These are phyloP conservation scores for Nothobranchius kuhntae DNA, from an alignment of 2,113 vertebrate genomes.

Conservation along the genomic window DNA sequence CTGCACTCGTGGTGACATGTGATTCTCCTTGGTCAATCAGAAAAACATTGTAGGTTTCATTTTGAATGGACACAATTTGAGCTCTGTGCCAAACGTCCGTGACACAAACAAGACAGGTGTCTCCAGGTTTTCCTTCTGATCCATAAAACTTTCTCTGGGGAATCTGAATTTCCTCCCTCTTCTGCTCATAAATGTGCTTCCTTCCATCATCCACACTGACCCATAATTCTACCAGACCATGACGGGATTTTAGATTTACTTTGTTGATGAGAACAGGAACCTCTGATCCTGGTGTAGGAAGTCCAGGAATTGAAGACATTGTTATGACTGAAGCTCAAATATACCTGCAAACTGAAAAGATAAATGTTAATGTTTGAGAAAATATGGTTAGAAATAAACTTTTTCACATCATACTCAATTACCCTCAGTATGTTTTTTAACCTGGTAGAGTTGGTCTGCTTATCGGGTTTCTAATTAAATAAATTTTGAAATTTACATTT, in stretches of 20 bases:
- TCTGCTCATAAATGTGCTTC: constrained; percentile 61
- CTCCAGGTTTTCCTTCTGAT: constrained; percentile 57
- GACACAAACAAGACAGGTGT: constrained; percentile 81
- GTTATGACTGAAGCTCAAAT: constrained; percentile 24
- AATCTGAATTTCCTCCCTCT: constrained; percentile 74
- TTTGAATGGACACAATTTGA: constrained; percentile 66
- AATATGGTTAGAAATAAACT: background rate
- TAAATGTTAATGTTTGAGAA: background rate
- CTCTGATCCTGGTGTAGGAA: constrained; percentile 66
- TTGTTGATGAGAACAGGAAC: constrained; percentile 75
- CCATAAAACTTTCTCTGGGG: constrained; percentile 54
- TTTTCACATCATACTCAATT: too few species aligned
- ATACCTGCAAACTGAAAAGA: constrained; percentile 43
- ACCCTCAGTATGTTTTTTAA: too few species aligned
- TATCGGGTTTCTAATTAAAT: too few species aligned
- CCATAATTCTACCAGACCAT: constrained; percentile 82
- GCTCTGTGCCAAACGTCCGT: constrained; percentile 82
- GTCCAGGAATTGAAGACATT: constrained; percentile 70
- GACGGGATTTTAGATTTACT: constrained; percentile 74
- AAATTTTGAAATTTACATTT: too few species aligned
- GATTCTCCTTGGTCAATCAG: constrained; percentile 83
- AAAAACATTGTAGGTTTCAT: constrained; percentile 76
- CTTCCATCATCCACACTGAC: constrained; percentile 71
- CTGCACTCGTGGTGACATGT: constrained; percentile 24
- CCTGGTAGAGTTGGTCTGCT: too few species aligned